Evolutionary conservation across 2,797 vertebrate genomes (phyloP).

Genomic region (Gila robusta): DNA sequence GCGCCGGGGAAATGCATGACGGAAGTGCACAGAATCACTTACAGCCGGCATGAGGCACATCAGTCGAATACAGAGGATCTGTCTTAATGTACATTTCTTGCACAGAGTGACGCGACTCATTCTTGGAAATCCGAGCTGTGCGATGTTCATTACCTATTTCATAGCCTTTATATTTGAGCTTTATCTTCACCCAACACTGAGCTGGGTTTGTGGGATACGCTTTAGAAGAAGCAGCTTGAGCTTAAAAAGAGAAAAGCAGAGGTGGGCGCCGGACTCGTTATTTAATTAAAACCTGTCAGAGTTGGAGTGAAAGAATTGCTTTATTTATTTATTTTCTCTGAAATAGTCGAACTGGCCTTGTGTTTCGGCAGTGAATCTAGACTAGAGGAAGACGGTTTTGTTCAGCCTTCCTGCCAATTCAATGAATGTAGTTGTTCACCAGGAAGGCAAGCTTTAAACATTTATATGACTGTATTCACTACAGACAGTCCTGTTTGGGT

Average conservation of each 20-base stretch:
- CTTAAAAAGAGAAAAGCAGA: background rate
- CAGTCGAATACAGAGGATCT: constrained; percentile 73
- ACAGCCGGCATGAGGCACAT: constrained; percentile 73
- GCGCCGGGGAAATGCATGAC: constrained; percentile 73
- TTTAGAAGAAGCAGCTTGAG: constrained; percentile 10
- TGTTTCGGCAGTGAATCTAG: background rate
- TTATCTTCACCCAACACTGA: constrained; percentile 41
- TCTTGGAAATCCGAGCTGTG: constrained; percentile 64
- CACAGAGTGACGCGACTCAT: constrained; percentile 66
- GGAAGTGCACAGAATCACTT: constrained; percentile 78
- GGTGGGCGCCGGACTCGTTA: background rate
- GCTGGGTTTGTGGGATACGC: constrained; percentile 3
- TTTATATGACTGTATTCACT: background rate
- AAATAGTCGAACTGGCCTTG: background rate
- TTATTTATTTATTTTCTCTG: background rate
- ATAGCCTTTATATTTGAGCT: constrained; percentile 47
- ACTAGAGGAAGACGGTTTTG: background rate
- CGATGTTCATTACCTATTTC: constrained; percentile 69
- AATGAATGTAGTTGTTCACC: background rate
- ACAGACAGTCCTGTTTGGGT: background rate
- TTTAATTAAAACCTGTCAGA: constrained; percentile 6
- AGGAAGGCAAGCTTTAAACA: background rate
- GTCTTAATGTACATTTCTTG: constrained; percentile 71
- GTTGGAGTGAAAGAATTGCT: background rate
- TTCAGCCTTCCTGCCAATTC: background rate